Evolutionary conservation across 2,888 invertebrate species (phyloP).

Genomic region (Heteromyza rotundicornis): DNA sequence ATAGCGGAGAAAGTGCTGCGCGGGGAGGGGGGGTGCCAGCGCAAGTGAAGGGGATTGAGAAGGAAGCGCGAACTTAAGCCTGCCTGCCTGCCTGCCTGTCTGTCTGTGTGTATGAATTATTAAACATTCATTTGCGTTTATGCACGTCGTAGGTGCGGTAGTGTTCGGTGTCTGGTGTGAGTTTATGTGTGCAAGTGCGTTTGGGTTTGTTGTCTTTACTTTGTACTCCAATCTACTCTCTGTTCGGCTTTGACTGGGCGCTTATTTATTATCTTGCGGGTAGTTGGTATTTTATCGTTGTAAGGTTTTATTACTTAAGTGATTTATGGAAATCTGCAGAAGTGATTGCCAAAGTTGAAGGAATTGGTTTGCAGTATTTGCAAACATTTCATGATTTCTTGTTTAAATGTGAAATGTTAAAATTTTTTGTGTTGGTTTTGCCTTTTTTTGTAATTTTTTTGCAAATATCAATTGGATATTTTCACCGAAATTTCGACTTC

Average conservation of each 20-base stretch:
- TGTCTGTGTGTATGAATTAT: background rate
- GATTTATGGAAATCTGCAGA: conserved; percentile 2
- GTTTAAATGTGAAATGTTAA: too few species aligned
- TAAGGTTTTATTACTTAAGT: conserved; percentile 2
- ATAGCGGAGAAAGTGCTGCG: background rate
- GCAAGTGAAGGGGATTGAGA: background rate
- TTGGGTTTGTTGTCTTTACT: background rate
- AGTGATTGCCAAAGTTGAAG: too few species aligned
- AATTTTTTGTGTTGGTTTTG: too few species aligned
- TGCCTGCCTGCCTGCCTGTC: background rate
- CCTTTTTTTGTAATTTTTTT: too few species aligned
- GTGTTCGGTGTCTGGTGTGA: too few species aligned
- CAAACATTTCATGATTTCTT: too few species aligned
- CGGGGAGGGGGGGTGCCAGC: background rate
- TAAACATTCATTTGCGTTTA: conserved; percentile 12
- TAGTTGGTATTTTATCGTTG: conserved; percentile 1
- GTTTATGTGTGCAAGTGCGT: background rate
- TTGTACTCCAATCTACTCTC: background rate
- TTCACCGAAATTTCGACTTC: too few species aligned
- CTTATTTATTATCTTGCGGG: conserved; percentile 1
- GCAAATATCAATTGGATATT: too few species aligned
- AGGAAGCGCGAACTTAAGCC: background rate
- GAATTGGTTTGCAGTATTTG: too few species aligned
- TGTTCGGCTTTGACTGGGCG: background rate
- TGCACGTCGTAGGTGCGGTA: too few species aligned